Evolutionary conservation across 2,113 vertebrate genomes (phyloP), one percentile per base, ranked within the genome.

Genomic region (Dipodomys merriami): DNA sequence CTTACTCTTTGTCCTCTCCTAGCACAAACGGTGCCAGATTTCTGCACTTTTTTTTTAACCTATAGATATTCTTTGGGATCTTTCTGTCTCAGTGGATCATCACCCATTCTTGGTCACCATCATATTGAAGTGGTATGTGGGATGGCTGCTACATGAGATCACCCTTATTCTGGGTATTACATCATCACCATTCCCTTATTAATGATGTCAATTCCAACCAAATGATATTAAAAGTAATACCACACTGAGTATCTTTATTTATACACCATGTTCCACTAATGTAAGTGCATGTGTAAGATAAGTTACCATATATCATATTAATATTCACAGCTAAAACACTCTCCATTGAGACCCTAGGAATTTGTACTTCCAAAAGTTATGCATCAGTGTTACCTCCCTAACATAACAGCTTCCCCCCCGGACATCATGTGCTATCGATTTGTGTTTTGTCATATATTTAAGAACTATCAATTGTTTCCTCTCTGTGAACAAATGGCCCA

Each of bases 301-400:
- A 85, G 39, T 79, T 71, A 69, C 30, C 69, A 65, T 57, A 18
- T 57, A 57, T 57, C 53, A 57, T 82, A 82, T 94, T 94, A n/a
- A 82, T 90, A 30, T 35, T 53, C 78, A 27, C 8, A 78, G 29
- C n/a, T 33, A 78, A 44, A 74, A 3, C 60, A 22, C 22, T 6
- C 2, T 91, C 72, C n/a, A 60, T 60, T 39, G 57, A 49, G 18
- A 44, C 62, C 10, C 2, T 29, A 25, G 71, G 29, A 33, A 27
- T 80, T 76, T 76, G 46, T 15, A 18, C 6, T 27, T 60, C 53
- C 9, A 30, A 12, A 29, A 91, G 53, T 64, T 65, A 16, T 2
- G 53, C 4, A 33, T 35, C 29, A 7, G 3, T 30, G 62, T 62
- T 69, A 18, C 33, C 30, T 39, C 29, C 39, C 13, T 10, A 57